Conservation (phyloP, 2,113 vertebrate species). For the Microtus richardsoni region DNA sequence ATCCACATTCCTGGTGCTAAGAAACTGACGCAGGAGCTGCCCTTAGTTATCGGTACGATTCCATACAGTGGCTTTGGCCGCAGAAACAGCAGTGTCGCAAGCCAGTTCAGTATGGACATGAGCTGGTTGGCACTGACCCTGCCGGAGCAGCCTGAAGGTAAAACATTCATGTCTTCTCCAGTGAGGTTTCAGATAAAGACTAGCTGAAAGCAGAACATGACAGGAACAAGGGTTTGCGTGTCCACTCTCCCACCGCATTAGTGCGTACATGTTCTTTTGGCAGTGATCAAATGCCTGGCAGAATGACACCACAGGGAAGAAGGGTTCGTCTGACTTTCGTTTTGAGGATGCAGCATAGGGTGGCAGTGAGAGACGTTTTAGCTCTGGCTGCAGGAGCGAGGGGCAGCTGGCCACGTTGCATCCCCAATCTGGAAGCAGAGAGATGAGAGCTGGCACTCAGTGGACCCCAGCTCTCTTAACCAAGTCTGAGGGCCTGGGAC, state of each 20-base stretch:
- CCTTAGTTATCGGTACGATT: slow-evolving; percentile 91
- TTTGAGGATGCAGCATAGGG: neutral
- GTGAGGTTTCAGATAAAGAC: accelerated
- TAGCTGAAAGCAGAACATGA: neutral
- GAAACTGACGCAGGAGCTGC: slow-evolving; percentile 90
- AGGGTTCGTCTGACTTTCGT: neutral
- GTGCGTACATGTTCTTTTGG: neutral
- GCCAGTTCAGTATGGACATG: slow-evolving; percentile 88
- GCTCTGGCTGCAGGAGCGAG: neutral
- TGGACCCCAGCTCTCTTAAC: neutral
- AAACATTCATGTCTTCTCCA: neutral
- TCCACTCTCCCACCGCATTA: neutral
- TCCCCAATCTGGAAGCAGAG: neutral
- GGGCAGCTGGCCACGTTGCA: neutral
- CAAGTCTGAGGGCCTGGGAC: neutral
- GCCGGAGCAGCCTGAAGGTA: slow-evolving; percentile 92
- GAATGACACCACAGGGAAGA: no score
- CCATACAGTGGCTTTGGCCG: slow-evolving; percentile 88
- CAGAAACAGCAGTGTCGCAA: slow-evolving; percentile 87
- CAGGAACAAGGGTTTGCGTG: accelerated
- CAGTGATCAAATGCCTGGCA: no score
- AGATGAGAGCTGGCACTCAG: neutral
- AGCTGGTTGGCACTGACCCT: slow-evolving; percentile 89
- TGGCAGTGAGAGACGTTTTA: neutral
- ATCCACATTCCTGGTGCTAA: slow-evolving; percentile 93